A percentile compares a stretch with the other conserved stretches of the same genome.
Evolutionary conservation across 2,888 invertebrate species (phyloP).

Genomic region (Hirtodrosophila alboralis): DNA sequence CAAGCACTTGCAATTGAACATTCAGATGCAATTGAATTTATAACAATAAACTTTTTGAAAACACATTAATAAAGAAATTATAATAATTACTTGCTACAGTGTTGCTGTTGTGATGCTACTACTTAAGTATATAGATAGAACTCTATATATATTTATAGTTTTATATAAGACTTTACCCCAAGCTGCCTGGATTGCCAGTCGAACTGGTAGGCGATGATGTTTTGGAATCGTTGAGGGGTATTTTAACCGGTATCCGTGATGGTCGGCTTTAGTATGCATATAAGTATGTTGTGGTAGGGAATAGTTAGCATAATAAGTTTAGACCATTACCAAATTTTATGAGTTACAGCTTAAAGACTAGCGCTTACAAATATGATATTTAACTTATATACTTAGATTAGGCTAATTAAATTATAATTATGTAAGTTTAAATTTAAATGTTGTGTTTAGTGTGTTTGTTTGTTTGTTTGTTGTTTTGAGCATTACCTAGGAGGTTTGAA

Average conservation of each 20-base stretch:
- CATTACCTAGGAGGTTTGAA: slow-evolving; percentile 84
- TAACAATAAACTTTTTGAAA: slow-evolving; percentile 16
- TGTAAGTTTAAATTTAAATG: slow-evolving; percentile 35
- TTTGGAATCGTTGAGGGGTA: slow-evolving; percentile 82
- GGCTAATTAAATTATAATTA: slow-evolving; percentile 19
- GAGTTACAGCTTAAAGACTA: slow-evolving; percentile 14
- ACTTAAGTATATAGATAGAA: slow-evolving; percentile 1
- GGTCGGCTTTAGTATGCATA: slow-evolving; percentile 74
- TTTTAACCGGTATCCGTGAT: slow-evolving; percentile 84
- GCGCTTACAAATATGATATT: slow-evolving; percentile 6
- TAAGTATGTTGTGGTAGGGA: slow-evolving; percentile 16
- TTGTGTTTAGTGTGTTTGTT: slow-evolving; percentile 59
- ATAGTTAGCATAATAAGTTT: slow-evolving; percentile 44
- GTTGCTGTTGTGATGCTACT: slow-evolving; percentile 35
- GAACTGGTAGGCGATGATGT: slow-evolving; percentile 83
- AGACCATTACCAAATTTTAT: slow-evolving; percentile 41
- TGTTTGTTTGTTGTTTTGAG: slow-evolving; percentile 24
- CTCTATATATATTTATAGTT: too few species aligned
- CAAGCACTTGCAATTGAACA: slow-evolving; percentile 27
- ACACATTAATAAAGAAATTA: slow-evolving; percentile 29
- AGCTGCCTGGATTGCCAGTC: slow-evolving; percentile 82
- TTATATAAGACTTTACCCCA: slow-evolving; percentile 81
- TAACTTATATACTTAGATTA: slow-evolving; percentile 9
- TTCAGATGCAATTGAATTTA: slow-evolving; percentile 6
- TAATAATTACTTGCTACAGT: slow-evolving; percentile 60